Base-by-base conservation (phyloP, 2,797 vertebrate genomes). In the Mus minutoides region DNA sequence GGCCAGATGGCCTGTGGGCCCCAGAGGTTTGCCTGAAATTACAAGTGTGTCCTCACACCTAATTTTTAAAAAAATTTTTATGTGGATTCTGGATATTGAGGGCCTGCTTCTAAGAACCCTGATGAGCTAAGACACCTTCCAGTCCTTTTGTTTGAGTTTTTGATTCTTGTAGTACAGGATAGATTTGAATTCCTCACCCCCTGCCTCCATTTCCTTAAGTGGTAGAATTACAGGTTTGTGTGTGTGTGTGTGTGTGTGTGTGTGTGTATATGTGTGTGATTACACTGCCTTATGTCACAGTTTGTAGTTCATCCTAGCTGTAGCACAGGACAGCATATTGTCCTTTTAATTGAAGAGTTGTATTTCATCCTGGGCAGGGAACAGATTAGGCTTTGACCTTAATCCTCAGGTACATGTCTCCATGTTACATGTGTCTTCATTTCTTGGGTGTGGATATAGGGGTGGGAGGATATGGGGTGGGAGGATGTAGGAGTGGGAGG, bases 301-400 rank as follows among this genome's bases (percentile, higher is more conserved):
- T 62, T 49, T 17, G 8, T 3, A 19, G 67, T 19, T 56, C 67
- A 29, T 40, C 24, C 1, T 3, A 0, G 37, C 29, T 93, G 14
- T 29, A 62, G 31, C 29, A n/a, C 75, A 34, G 71, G 29, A 88
- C 84, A 92, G 69, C 29, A 13, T 62, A 83, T 89, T 10, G 54
- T 76, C 37, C 19, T 94, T 95, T 88, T 88, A 83, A 46, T 85
- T 90, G 43, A 29, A 82, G 4, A 84, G 64, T 84, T 54, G 91
- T 62, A 76, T 79, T 93, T 94, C 34, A 69, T 49, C 76, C 31
- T 75, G 22, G 90, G 60, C 46, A 24, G 60, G 71, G 46, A 31
- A 3, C 24, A 78, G 31, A 43, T 88, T 82, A 91, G 77, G 52
- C 58, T 54, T 88, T 91, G 62, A 9, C 14, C 11, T 62, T 22